Percentiles rank a stretch among this genome's conserved stretches.
phyloP scores from a whole-genome alignment of 2,888 invertebrate genomes.

The Mylabris sibirica region DNA sequence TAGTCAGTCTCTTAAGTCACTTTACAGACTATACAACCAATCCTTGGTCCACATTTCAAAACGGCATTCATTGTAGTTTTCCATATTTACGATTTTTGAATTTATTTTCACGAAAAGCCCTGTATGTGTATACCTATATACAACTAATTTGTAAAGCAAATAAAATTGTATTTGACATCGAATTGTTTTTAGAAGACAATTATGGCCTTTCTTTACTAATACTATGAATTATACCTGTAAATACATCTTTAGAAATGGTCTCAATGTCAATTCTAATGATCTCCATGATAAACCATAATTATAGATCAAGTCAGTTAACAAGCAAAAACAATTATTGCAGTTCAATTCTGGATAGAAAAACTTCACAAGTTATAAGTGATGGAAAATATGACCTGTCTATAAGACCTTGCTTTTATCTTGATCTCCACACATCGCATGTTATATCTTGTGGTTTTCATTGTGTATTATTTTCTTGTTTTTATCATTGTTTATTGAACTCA shows the following conservation, averaged over 20 bases:
- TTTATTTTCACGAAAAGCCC: too few species aligned
- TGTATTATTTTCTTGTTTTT: conserved; percentile 5
- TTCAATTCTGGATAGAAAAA: neutral
- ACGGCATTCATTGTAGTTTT: too few species aligned
- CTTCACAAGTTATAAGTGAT: conserved; percentile 11
- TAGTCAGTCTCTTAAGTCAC: too few species aligned
- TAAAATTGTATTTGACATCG: neutral
- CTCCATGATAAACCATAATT: neutral
- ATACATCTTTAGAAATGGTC: conserved; percentile 2
- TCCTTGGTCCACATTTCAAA: too few species aligned
- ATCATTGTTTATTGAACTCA: conserved; percentile 8
- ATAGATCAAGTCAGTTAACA: conserved; percentile 15
- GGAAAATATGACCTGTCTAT: conserved; percentile 11
- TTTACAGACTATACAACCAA: too few species aligned
- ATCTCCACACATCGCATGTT: conserved; percentile 15
- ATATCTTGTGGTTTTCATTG: conserved; percentile 14
- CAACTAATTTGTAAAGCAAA: neutral
- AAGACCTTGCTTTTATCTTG: conserved; percentile 14
- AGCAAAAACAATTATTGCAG: conserved; percentile 14
- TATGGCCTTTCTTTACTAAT: too few species aligned
- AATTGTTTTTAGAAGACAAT: too few species aligned
- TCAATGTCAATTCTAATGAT: conserved; percentile 8
- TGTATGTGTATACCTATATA: neutral
- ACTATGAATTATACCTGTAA: too few species aligned
- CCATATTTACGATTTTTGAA: too few species aligned